These are phyloP conservation scores for Marisa cornuarietis DNA, from an alignment of 1,140 invertebrate genomes.

Conservation along the genomic window DNA sequence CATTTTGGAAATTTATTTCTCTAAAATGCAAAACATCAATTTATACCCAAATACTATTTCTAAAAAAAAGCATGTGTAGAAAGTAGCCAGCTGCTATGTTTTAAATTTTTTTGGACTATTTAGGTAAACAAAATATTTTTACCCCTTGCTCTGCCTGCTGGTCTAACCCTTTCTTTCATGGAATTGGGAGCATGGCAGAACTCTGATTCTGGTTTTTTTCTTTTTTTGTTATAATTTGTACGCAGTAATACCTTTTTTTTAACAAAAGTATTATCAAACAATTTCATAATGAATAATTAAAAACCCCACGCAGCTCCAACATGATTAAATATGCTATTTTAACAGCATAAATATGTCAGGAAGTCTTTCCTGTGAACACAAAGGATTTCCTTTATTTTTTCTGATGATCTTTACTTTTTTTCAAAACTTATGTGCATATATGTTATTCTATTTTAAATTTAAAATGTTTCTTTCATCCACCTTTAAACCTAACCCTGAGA, in stretches of 20 bases:
- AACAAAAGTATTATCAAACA: neutral
- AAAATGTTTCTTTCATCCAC: too few species aligned
- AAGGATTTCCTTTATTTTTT: neutral
- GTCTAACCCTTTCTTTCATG: neutral
- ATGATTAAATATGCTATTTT: neutral
- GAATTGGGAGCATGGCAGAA: conserved; percentile 15
- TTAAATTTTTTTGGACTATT: neutral
- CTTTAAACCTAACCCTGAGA: too few species aligned
- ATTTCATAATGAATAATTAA: neutral
- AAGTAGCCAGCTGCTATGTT: neutral
- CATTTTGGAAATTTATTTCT: neutral
- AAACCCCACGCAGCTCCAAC: neutral
- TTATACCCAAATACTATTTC: neutral
- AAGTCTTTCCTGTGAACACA: too few species aligned
- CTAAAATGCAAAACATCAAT: neutral
- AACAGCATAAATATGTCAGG: neutral
- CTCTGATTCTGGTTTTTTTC: conserved; percentile 2
- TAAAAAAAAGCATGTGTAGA: neutral
- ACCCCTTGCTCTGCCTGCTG: conserved; percentile 6
- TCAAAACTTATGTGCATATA: too few species aligned
- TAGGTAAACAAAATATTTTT: neutral
- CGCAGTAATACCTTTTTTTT: neutral
- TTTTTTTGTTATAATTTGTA: neutral
- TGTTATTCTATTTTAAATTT: too few species aligned
- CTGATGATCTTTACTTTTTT: neutral